phyloP scores from a whole-genome alignment of 2,888 invertebrate genomes.

The Furcula furcula region DNA sequence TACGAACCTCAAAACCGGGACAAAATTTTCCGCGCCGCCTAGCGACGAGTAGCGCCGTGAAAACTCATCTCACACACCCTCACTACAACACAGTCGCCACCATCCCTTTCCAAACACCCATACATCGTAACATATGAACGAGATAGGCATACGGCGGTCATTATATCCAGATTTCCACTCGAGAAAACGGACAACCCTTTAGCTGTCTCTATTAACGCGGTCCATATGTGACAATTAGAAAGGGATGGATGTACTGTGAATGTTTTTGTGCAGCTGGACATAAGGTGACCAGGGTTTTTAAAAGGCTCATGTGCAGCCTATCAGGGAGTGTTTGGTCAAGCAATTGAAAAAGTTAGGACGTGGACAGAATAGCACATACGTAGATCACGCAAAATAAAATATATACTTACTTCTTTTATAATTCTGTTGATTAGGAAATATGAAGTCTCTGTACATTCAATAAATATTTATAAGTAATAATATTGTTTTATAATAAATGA shows the following conservation, averaged over 20 bases:
- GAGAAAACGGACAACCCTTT: constrained; percentile 73
- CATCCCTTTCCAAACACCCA: constrained; percentile 69
- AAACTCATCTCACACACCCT: constrained; percentile 46
- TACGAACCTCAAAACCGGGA: background rate
- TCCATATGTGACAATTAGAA: constrained; percentile 48
- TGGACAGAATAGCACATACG: constrained; percentile 20
- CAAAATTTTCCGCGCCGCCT: constrained; percentile 62
- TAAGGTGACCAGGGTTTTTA: constrained; percentile 63
- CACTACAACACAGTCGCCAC: constrained; percentile 41
- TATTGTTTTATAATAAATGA: no score
- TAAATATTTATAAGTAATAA: no score
- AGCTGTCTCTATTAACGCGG: constrained; percentile 69
- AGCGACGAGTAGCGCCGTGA: constrained; percentile 69
- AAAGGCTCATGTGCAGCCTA: constrained; percentile 54
- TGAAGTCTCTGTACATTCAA: no score
- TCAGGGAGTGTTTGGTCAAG: constrained; percentile 60
- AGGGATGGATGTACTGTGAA: constrained; percentile 48
- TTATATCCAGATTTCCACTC: constrained; percentile 61
- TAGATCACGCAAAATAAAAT: no score
- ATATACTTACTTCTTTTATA: no score
- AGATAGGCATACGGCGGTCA: constrained; percentile 68
- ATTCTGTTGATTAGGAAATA: no score
- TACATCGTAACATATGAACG: constrained; percentile 72
- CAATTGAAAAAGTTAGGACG: constrained; percentile 30
- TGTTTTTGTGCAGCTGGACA: constrained; percentile 58